A percentile compares a stretch with the other conserved stretches of the same genome.
These are phyloP conservation scores for Chelonia mydas DNA, from an alignment of 2,797 vertebrate genomes.

Conservation along the genomic window DNA sequence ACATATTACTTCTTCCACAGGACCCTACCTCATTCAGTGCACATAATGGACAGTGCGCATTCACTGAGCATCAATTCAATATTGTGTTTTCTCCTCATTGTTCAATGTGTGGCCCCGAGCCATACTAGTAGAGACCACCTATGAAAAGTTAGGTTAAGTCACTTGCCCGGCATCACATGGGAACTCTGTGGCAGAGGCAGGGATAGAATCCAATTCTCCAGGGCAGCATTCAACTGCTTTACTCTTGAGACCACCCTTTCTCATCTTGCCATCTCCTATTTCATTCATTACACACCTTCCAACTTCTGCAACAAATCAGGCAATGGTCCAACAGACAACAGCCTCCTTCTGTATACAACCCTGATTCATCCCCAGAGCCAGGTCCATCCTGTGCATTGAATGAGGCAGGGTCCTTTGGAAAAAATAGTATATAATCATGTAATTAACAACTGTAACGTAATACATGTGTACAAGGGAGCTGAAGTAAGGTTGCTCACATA, in stretches of 20 bases:
- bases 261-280: not conserved
- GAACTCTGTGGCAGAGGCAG: not conserved
- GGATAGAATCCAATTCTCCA: not conserved
- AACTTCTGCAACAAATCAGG: slow-evolving; percentile 28
- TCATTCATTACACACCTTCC: slow-evolving; percentile 1
- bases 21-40: not conserved
- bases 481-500: no score
- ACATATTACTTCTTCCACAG: not conserved
- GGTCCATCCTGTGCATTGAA: not conserved
- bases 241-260: not conserved
- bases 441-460: not conserved
- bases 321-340: not conserved
- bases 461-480: not conserved
- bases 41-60: not conserved
- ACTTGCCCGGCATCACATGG: not conserved
- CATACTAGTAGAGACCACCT: not conserved
- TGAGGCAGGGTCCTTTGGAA: not conserved
- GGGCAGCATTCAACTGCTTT: not conserved
- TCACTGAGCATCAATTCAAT: not conserved
- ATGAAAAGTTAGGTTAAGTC: not conserved
- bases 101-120: not conserved
- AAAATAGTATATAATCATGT: not conserved
- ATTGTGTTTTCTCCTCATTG: not conserved
- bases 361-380: not conserved
- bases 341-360: not conserved